Base-by-base conservation (phyloP, 2,888 invertebrate genomes). In the Phortica magna region DNA sequence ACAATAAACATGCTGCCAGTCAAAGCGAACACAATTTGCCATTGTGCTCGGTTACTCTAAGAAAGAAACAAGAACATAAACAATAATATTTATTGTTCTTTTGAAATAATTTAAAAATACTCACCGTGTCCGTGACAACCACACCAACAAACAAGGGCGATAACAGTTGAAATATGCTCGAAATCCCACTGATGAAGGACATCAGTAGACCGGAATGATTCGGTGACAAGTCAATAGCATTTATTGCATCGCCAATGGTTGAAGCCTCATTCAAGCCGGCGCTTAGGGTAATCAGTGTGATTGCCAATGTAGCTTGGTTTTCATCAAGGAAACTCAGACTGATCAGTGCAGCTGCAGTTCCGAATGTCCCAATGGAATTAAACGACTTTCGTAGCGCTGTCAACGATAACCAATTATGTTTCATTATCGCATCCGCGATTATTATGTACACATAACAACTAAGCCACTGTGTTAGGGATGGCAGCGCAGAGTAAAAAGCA, bases 1-100 rank as follows among this genome's bases (percentile, higher is more conserved):
- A 94, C 88, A 78, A 95, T 93, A 87, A 96, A 96, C 10, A 96
- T 92, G 12, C 92, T 93, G 0, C 96, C 94, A 0, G 96, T 83
- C 42, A 89, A 92, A 87, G 95, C 94, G 90, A 96, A 97, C n/a
- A 96, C 95, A 76, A 94, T 93, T 79, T 94, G 93, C 96, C 96
- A 97, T 87, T 95, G 94, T 0, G 89, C 81, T 0, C 94, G 93
- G 81, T 95, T 92, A 12, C 79, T 74, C 87, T 87, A 57, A 14
- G 78, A 64, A 73, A 22, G 48, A 53, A 43, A 61, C 19, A 48
- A 17, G 1, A 10, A 17, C 2, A 12, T 6, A 14, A 2, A 2
- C 7, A 2, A 48, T 2, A 61, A 0, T 70, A 6, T 39, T 1
- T 7, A 7, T 12, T 59, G 19, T 39, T 55, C 7, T 6, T 7